Evolutionary conservation across 2,797 vertebrate genomes (phyloP).

Genomic region (Leptatherina wallacei): DNA sequence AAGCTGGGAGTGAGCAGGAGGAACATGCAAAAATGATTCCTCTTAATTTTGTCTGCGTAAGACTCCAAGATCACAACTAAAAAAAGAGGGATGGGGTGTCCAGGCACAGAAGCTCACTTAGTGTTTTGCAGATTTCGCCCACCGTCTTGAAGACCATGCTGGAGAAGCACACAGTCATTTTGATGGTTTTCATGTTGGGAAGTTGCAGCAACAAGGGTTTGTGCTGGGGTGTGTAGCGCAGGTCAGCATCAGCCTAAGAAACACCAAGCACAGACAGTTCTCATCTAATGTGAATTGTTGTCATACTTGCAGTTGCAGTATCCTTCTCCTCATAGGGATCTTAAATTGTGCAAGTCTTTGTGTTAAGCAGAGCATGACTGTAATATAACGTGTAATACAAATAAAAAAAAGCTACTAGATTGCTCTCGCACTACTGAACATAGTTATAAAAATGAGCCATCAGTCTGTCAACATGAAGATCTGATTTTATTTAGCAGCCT

Average conservation of each 20-base stretch:
- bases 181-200: conserved; percentile 92
- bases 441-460: conserved; percentile 8
- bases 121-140: conserved; percentile 89
- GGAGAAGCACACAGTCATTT: conserved; percentile 92
- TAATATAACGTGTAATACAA: background rate
- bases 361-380: background rate
- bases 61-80: background rate
- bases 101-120: conserved; percentile 87
- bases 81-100: background rate
- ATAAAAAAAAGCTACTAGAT: background rate
- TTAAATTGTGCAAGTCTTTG: background rate
- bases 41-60: background rate
- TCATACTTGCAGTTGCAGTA: background rate
- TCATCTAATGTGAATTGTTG: background rate
- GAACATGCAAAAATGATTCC: background rate
- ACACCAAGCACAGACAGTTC: background rate
- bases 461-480: background rate
- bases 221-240: conserved; percentile 94
- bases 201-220: conserved; percentile 91
- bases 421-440: background rate
- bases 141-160: conserved; percentile 92
- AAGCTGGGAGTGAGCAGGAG: background rate
- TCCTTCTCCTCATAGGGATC: background rate
- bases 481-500: conserved; percentile 16
- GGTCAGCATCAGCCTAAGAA: conserved; percentile 90